Base-by-base conservation (phyloP, 2,113 vertebrate species). In the Piprites chloris region DNA sequence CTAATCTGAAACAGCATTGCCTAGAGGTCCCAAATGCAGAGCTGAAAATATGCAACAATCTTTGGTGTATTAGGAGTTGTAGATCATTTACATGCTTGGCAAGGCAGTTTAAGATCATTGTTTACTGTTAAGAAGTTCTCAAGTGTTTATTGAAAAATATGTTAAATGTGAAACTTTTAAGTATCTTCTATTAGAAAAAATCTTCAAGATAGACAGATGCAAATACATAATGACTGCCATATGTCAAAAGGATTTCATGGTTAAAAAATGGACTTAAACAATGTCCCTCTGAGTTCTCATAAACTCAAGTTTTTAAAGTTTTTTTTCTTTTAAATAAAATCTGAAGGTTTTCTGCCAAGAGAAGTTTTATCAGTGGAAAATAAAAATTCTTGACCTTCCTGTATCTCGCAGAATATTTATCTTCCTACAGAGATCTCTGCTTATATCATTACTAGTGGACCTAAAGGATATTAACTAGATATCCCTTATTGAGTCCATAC, bases 201-300 rank as follows among this genome's bases (percentile, higher is more conserved):
- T 87, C 95, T 97, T 95, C 84, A 89, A 96, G 96, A 97, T 46
- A 97, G 95, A 96, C 86, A 97, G 96, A 98, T 94, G 96, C 95
- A 97, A 95, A 96, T 91, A 83, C 71, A n/a, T 98, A 98, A 98
- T 97, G 97, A 97, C 82, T 98, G 98, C 97, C 98, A 98, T 97
- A 98, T 98, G 98, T 95, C 96, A 97, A 92, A 97, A 95, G 75
- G 94, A 96, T 96, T 97, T 85, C 67, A 96, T 68, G 93, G 94
- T 89, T 97, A 95, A 95, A 93, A 97, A 95, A 76, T 5, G 52
- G 91, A 93, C 96, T 96, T 90, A 84, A 97, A 95, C 93, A 98
- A 94, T 97, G 75, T 73, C 83, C 94, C 97, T 95, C 95, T 96
- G 93, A 97, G 96, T 96, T 96, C 91, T 93, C 95, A 92, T 97